Evolutionary conservation across 1,140 invertebrate species (phyloP), one percentile per base, ranked within the genome.

Genomic region (Tetramorium parvispinum): DNA sequence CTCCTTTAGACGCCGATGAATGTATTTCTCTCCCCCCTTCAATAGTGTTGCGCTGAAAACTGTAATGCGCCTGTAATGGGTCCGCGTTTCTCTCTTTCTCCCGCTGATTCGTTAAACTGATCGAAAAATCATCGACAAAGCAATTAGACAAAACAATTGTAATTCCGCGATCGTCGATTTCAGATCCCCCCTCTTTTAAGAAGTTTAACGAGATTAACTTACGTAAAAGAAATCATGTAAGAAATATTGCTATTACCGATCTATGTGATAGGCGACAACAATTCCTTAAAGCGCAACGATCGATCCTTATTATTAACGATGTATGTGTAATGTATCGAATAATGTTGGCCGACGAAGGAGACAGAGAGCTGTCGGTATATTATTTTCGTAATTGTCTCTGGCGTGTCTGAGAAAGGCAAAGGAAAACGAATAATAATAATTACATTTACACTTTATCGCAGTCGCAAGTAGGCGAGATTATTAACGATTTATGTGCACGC

Each of bases 401-500:
- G 32, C 81, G 27, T 85, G n/a, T 86, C 59, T 51, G 57, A 76
- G 66, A 78, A 79, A 77, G n/a, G 3, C 4, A 37, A 8, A 61
- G 27, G n/a, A 65, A 65, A 40, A 65, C 16, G 18, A 40, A 40
- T 21, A 40, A 18, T 51, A 32, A 27, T 59, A 65, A 21, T 43
- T 76, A 63, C 55, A 75, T 13, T 65, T 24, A 78, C 68, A 85
- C 37, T 46, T 32, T 57, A 61, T 71, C 21, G 37, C 18, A 77
- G 27, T 79, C 21, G 0, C 32, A 83, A 71, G 49, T 87, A 87
- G 43, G 59, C 55, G 57, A 65, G 27, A 68, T 77, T 61, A 43
- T 32, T 85, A 66, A 91, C 87, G 55, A 59, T 49, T 79, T 87
- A 86, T 86, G 87, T 92, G 86, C 87, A 88, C 51, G 71, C 73